Base-by-base conservation (phyloP, 2,888 invertebrate species). In the Orgyia antiqua region DNA sequence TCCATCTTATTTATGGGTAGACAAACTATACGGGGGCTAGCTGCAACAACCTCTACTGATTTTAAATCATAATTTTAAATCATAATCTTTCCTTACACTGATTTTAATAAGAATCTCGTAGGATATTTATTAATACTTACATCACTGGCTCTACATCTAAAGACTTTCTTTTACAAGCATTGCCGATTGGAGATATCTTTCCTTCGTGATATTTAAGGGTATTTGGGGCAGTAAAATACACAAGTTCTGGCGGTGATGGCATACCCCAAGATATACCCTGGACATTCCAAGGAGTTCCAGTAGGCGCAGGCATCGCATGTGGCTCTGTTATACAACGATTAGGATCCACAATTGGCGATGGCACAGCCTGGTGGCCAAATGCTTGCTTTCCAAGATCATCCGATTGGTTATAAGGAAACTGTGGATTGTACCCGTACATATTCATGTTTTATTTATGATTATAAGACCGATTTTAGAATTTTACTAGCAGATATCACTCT, bases 201-300 rank as follows among this genome's bases (percentile, higher is more conserved):
- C n/a, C 23, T 7, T 68, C 67, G 3, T 50, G 42, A 15, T 68
- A 13, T 2, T 34, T 12, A 9, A 34, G 18, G 3, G 23, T 11
- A 4, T 12, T 19, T 3, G 30, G 24, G 28, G 73, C 78, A 37
- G 88, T 75, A 61, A 88, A 87, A 35, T 84, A 78, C 6, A 87
- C 82, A n/a, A 87, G 42, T 12, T 73, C 66, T 2, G 83, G 82
- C 1, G 83, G 79, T 7, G 77, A 67, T 1, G 66, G 58, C 50
- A 80, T 61, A 7, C 88, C 83, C 89, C 89, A 89, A 0, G 88
- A 67, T 45, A 89, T 59, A 6, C 78, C 75, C 35, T 89, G 83
- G 3, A 87, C 68, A 45, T 86, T 88, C 89, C 89, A 89, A 0
- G 87, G 86, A 1, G 64, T 39, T n/a, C 75, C 76, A 3, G 82